Base-by-base conservation (phyloP, 2,797 vertebrate genomes). In the Mycteria americana region DNA sequence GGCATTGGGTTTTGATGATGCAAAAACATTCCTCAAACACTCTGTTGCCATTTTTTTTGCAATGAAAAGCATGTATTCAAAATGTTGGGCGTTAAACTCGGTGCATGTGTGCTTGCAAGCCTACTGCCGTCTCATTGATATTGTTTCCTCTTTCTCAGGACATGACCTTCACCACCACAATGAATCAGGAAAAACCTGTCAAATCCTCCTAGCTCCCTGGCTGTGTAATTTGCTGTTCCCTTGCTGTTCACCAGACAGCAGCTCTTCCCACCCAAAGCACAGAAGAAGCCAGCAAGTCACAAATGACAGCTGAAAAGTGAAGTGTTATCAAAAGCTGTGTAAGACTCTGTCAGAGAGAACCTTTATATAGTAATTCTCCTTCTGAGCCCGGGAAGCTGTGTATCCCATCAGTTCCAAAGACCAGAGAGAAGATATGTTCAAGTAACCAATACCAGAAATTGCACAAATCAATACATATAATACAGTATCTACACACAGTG, bases 81-180 rank as follows among this genome's bases (percentile, higher is more conserved):
- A 88, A 73, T 21, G 8, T 13, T 76, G 43, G 63, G 6, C 2
- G 1, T 60, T 81, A 60, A 85, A 93, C n/a, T 72, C 68, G 24
- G 18, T 16, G 43, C 43, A 21, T 57, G 9, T 76, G 56, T 73
- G 54, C 45, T 68, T 75, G 45, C 53, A 76, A 80, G n/a, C 60
- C 73, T 65, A 48, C 43, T 84, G 57, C 83, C 89, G 67, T 88
- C 81, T 97, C 78, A 97, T 25, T n/a, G 10, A 88, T 88, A 11
- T 93, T 91, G 57, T 81, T 86, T 65, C 92, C 30, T 89, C 35
- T 83, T 82, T 93, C 68, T 78, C 86, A 98, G 98, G 94, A 75
- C 12, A 21, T 92, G 86, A 97, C 81, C 84, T 98, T 97, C 84
- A 87, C 45, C 51, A 89, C 77, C 72, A 92, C 77, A 72, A 98